These are phyloP conservation scores for Drosophila cognata DNA, from an alignment of 2,888 invertebrate genomes.

Conservation along the genomic window DNA sequence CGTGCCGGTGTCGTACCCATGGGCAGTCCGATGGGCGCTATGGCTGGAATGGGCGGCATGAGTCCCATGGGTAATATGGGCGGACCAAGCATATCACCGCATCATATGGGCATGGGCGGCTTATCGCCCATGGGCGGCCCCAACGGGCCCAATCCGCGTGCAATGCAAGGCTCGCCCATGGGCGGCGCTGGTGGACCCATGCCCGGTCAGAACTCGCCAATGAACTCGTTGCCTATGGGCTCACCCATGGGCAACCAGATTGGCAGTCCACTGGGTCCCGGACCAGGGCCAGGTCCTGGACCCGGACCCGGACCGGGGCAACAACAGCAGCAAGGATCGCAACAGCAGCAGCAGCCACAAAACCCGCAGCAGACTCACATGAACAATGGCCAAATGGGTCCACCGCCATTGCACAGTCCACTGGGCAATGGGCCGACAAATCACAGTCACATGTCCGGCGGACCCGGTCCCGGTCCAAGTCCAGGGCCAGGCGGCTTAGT, in stretches of 20 bases:
- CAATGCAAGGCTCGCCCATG: slow-evolving; percentile 88
- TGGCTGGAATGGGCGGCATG: slow-evolving; percentile 86
- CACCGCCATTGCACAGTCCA: slow-evolving; percentile 91
- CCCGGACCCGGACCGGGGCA: slow-evolving; percentile 52
- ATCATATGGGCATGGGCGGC: slow-evolving; percentile 84
- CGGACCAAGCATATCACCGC: slow-evolving; percentile 85
- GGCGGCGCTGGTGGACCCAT: slow-evolving; percentile 87
- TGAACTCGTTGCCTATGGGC: slow-evolving; percentile 90
- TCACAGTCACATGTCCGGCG: slow-evolving; percentile 85
- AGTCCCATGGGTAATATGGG: slow-evolving; percentile 86
- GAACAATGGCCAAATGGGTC: slow-evolving; percentile 91
- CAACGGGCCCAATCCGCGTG: slow-evolving; percentile 86
- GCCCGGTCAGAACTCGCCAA: slow-evolving; percentile 87
- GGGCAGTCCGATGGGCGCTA: slow-evolving; percentile 87
- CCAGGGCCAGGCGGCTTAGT: slow-evolving; percentile 75
- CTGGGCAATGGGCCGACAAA: slow-evolving; percentile 88
- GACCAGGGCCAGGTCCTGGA: slow-evolving; percentile 59
- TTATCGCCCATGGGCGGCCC: slow-evolving; percentile 86
- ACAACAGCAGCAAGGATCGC: slow-evolving; percentile 56
- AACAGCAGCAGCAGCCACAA: slow-evolving; percentile 65
- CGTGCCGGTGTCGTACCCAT: slow-evolving; percentile 82
- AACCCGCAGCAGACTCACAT: slow-evolving; percentile 85
- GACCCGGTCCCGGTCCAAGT: slow-evolving; percentile 81
- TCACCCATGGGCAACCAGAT: slow-evolving; percentile 90
- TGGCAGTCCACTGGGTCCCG: slow-evolving; percentile 84